Percentiles rank a stretch among this genome's conserved stretches.
phyloP scores from a whole-genome alignment of 2,113 vertebrate species.

The Perognathus longimembris region DNA sequence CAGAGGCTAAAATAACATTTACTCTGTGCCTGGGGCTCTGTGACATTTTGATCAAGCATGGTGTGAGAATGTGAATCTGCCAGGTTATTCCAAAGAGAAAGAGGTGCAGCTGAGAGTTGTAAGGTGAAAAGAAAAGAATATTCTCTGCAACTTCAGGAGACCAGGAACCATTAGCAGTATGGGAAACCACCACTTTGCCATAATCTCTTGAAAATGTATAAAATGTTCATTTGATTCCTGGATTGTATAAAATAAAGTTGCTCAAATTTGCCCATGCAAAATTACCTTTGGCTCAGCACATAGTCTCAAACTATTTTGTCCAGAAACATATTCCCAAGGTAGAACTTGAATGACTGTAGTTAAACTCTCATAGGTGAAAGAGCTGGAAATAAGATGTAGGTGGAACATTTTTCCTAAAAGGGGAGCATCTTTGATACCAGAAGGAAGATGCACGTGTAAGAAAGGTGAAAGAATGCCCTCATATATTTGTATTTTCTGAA shows the following conservation, averaged over 20 bases:
- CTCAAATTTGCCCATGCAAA: not conserved
- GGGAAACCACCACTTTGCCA: not conserved
- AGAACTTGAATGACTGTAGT: not conserved
- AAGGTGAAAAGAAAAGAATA: too few species aligned
- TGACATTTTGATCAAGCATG: conserved; percentile 5
- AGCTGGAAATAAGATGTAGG: not conserved
- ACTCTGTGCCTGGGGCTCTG: not conserved
- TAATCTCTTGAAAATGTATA: not conserved
- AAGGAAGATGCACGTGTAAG: not conserved
- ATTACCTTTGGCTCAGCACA: not conserved
- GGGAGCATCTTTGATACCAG: too few species aligned
- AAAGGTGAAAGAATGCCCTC: not conserved
- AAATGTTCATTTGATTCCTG: not conserved
- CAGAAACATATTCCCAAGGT: not conserved
- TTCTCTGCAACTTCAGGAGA: too few species aligned
- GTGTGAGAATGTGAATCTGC: not conserved
- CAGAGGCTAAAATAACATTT: conserved; percentile 30
- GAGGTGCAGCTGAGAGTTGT: too few species aligned
- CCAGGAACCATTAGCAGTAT: not conserved
- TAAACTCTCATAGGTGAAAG: not conserved
- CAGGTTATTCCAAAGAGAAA: not conserved
- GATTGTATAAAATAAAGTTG: not conserved
- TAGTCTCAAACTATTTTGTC: not conserved
- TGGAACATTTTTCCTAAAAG: not conserved
- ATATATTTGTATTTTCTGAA: not conserved